Percentiles rank a stretch among this genome's conserved stretches.
Evolutionary conservation across 2,797 vertebrate genomes (phyloP).

Genomic region (Serranus cabrilla): DNA sequence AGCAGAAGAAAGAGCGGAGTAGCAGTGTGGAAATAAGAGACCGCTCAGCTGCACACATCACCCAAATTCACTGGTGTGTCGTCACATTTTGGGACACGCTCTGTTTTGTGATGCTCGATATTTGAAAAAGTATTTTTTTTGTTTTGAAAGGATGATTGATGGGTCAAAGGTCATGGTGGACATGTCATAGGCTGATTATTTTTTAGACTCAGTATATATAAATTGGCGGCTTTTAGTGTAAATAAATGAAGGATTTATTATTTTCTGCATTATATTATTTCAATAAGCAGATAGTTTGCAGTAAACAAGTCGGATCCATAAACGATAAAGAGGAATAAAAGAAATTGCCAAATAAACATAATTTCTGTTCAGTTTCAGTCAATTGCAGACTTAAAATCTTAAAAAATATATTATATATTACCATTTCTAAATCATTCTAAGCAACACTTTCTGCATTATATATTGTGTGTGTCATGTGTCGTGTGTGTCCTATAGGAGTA

Average conservation of each 20-base stretch:
- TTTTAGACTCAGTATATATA: neutral
- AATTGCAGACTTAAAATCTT: too few relatives aligned
- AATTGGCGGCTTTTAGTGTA: neutral
- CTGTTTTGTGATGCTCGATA: slow-evolving; percentile 18
- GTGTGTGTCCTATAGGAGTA: too few relatives aligned
- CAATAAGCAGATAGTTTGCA: neutral
- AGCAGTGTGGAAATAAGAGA: slow-evolving; percentile 17
- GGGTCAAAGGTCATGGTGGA: neutral
- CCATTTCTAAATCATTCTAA: too few relatives aligned
- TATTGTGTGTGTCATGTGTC: too few relatives aligned
- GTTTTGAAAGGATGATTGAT: neutral
- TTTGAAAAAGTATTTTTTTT: slow-evolving; percentile 17
- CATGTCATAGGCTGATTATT: neutral
- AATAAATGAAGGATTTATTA: neutral
- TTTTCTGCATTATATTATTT: neutral
- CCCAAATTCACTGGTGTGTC: slow-evolving; percentile 6
- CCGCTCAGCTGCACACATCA: slow-evolving; percentile 14
- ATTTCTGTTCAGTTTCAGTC: too few relatives aligned
- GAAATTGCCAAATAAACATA: too few relatives aligned
- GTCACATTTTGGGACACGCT: neutral
- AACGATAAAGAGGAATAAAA: too few relatives aligned
- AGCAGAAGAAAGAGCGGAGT: slow-evolving; percentile 41
- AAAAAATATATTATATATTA: too few relatives aligned
- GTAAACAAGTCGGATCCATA: too few relatives aligned
- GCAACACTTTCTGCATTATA: too few relatives aligned